phyloP scores from a whole-genome alignment of 2,113 vertebrate genomes.

The Sporophila hypoxantha region DNA sequence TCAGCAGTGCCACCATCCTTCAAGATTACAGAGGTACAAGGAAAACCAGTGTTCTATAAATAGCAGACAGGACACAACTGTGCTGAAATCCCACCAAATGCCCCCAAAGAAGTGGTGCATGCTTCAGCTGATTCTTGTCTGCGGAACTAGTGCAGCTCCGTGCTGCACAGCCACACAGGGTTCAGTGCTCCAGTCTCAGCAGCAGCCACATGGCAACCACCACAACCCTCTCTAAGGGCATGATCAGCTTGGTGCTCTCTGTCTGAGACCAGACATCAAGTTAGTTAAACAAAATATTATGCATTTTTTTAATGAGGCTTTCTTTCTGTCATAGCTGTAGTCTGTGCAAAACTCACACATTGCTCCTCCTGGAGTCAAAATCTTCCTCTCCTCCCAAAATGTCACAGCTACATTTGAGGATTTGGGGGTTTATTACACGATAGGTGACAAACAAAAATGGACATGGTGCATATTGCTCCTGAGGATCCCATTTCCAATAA shows the following conservation, averaged over 20 bases:
- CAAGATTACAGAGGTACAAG: not conserved
- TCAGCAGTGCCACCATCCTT: not conserved
- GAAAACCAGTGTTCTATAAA: not conserved
- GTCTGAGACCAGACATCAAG: not conserved
- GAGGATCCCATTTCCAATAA: not conserved
- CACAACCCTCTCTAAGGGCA: not conserved
- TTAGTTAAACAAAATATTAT: not conserved
- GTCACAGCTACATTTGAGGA: not conserved
- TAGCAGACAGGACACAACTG: not conserved
- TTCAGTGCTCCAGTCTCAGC: not conserved
- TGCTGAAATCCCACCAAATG: not conserved
- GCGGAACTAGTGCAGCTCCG: accelerated
- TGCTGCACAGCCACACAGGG: accelerated
- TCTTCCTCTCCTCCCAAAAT: not conserved
- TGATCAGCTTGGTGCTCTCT: not conserved
- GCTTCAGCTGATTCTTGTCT: no score
- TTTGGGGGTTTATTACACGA: not conserved
- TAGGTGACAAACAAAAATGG: not conserved
- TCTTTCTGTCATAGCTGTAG: not conserved
- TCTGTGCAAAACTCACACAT: not conserved
- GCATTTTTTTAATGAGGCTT: not conserved
- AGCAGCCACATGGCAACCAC: not conserved
- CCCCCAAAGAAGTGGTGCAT: not conserved
- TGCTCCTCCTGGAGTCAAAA: not conserved
- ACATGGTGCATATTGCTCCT: not conserved